phyloP scores from a whole-genome alignment of 2,797 vertebrate species.

The Spondyliosoma cantharus region DNA sequence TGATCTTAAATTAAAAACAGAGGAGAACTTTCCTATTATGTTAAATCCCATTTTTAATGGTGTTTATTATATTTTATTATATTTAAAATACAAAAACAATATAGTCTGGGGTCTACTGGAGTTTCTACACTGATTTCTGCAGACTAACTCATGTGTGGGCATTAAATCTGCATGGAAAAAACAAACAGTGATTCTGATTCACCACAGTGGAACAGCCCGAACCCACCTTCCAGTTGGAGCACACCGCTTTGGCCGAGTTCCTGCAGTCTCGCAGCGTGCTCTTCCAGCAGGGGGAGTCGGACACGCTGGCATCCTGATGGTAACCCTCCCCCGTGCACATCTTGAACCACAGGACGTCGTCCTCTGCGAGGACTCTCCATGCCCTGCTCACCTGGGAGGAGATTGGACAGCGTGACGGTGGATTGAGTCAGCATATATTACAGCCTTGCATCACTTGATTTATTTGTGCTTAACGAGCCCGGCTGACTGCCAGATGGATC shows the following conservation, averaged over 20 bases:
- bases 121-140: not conserved
- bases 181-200: conserved; percentile 5
- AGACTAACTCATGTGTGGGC: not conserved
- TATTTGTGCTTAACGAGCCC: conserved; percentile 52
- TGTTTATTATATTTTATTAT: not conserved
- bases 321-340: conserved; percentile 90
- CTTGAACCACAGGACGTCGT: conserved; percentile 91
- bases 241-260: conserved; percentile 85
- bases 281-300: conserved; percentile 93
- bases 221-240: conserved; percentile 96
- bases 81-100: not conserved
- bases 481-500: conserved; percentile 53
- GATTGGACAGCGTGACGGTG: conserved; percentile 30
- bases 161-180: not conserved
- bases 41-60: not conserved
- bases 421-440: conserved; percentile 73
- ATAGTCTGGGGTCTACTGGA: not conserved
- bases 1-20: not conserved
- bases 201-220: not conserved
- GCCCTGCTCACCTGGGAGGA: conserved; percentile 91
- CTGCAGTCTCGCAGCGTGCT: conserved; percentile 88
- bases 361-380: conserved; percentile 93
- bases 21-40: not conserved
- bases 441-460: conserved; percentile 51
- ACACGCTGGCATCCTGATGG: conserved; percentile 84